Base-by-base conservation (phyloP, 2,888 invertebrate species). In the Pseudococcus jackbeardsleyi region DNA sequence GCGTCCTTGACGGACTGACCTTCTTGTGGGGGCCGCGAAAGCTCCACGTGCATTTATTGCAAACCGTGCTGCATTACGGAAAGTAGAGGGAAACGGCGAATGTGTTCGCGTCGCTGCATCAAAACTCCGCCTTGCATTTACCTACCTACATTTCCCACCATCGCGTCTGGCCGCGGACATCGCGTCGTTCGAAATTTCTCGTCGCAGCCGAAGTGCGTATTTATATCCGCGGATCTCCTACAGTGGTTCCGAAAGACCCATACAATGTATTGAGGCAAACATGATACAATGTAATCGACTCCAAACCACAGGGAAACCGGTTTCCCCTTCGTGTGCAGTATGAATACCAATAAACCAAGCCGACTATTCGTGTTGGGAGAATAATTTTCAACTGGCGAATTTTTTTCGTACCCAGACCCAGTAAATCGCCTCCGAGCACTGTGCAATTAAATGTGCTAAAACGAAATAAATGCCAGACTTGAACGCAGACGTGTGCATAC, bases 11-110 rank as follows among this genome's bases (percentile, higher is more conserved):
- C 87, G 87, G 87, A 87, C 77, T 87, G 87, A 87, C 87, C 87
- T 87, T 87, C 79, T 87, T 87, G 42, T 50, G 72, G 59, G 86
- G 72, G 54, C 46, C 87, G 87, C 79, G 79, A 87, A 87, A 87
- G 87, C 79, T 87, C 87, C 87, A 87, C 87, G 87, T 87, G 87
- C 87, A 87, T 87, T 87, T 87, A 87, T 79, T 79, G 87, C 87
- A 87, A 77, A 87, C 50, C 0, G 33, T 42, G 22, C 26, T 26
- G 48, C 72, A 86, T 22, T 26, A 50, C 22, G 46, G n/a, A 87
- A n/a, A 54, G 54, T 54, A 54, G 54, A 54, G 17, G 54, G 79
- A 50, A 22, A 39, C 33, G 0, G 26, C 84, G 84, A 46, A 72
- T 72, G 72, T 50, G 87, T 79, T 48, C 26, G 46, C 85, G 77